Conservation (phyloP, 2,113 vertebrate species). For the Madoqua kirkii region DNA sequence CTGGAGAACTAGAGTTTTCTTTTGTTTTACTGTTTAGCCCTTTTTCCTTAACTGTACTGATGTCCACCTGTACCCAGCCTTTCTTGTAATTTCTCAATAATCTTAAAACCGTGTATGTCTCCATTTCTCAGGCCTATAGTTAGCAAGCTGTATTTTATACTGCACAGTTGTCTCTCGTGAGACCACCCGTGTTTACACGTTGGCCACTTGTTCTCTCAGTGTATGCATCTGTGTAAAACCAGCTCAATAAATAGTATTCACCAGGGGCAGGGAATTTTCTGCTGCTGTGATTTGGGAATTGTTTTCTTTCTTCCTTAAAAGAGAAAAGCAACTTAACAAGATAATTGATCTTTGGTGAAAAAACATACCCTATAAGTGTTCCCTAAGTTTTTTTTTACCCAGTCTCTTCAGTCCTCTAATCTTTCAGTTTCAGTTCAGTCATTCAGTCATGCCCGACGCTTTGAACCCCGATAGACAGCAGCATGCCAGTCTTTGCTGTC, state of each 20-base stretch:
- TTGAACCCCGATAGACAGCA: accelerated
- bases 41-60: not conserved
- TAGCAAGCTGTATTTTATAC: not conserved
- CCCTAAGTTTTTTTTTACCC: conserved; percentile 10
- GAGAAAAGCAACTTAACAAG: conserved; percentile 33
- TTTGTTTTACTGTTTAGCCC: not conserved
- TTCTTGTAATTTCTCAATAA: not conserved
- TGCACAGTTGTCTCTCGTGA: not conserved
- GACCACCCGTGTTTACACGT: not conserved
- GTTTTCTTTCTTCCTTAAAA: conserved; percentile 44
- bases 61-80: not conserved
- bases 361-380: conserved; percentile 24
- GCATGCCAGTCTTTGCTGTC: not conserved
- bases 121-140: not conserved
- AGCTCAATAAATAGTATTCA: not conserved
- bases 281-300: conserved; percentile 34
- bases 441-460: accelerated
- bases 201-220: not conserved
- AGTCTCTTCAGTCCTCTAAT: not conserved
- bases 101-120: not conserved
- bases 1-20: not conserved
- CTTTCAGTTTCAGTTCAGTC: not conserved
- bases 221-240: not conserved
- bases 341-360: conserved; percentile 28
- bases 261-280: conserved; percentile 27